Base-by-base conservation (phyloP, 1,140 invertebrate genomes). In the Piezodorus guildinii region DNA sequence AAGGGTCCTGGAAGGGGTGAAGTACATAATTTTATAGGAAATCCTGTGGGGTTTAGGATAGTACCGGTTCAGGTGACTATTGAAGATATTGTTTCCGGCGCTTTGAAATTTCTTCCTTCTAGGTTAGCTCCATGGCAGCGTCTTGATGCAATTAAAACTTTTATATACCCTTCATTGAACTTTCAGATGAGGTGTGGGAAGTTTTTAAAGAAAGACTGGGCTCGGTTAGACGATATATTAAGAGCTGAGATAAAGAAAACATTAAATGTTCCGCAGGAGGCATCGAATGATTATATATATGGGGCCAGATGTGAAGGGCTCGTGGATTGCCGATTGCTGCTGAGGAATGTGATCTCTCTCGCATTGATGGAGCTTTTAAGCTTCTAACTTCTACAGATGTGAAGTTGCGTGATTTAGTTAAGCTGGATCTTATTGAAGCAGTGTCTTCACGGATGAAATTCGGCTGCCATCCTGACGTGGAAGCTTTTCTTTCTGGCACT, bases 91-190 rank as follows among this genome's bases (percentile, higher is more conserved):
- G 60, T 5, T 15, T 0, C 70, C 69, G 0, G 58, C 70, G 0
- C 71, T n/a, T n/a, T n/a, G n/a, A n/a, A n/a, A n/a, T n/a, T n/a
- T n/a, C n/a, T n/a, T n/a, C n/a, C n/a, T n/a, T n/a, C n/a, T n/a
- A n/a, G n/a, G n/a, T n/a, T 75, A 0, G 71, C 74, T 2, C 74
- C 74, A 0, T 76, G 76, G 73, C 73, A 76, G 65, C 45, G 8
- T 3, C 3, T 75, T 9, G 72, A 77, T 43, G 71, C 72, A 0
- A 10, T 72, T 9, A 69, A 64, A 1, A 73, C 70, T 0, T 76
- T 74, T 56, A 64, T 76, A 0, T 19, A 73, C 39, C 71, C 75
- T 0, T 49, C 68, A 3, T 51, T 75, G 0, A 68, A 71, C 59
- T 76, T 74, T 51, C 19, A 69, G 15, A 60, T 74, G 43, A 49